A percentile compares a stretch with the other conserved stretches of the same genome.
Evolutionary conservation across 1,140 invertebrate species (phyloP).

Genomic region (Parasteatoda tepidariorum): DNA sequence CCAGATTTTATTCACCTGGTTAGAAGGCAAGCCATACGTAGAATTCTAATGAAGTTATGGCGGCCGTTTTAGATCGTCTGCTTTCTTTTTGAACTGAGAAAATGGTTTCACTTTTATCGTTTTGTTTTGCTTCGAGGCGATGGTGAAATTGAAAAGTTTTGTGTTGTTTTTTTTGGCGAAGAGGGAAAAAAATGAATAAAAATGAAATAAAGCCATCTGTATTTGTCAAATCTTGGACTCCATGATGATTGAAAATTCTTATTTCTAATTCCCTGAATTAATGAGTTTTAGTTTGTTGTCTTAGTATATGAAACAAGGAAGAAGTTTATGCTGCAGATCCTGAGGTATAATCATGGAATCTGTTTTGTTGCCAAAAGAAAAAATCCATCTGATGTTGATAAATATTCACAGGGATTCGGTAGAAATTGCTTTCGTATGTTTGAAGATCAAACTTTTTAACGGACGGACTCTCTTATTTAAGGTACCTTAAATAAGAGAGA

Average conservation of each 20-base stretch:
- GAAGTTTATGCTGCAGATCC: too few relatives aligned
- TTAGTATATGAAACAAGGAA: too few relatives aligned
- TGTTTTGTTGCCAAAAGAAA: too few relatives aligned
- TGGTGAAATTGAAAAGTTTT: not conserved
- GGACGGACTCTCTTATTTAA: too few relatives aligned
- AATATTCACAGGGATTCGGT: too few relatives aligned
- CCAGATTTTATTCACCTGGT: constrained; percentile 59
- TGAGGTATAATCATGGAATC: too few relatives aligned
- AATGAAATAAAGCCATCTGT: not conserved
- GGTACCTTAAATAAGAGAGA: too few relatives aligned
- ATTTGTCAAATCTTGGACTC: constrained; percentile 32
- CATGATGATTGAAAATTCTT: not conserved
- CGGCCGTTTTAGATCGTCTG: not conserved
- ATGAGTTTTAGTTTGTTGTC: too few relatives aligned
- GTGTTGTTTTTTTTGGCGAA: not conserved
- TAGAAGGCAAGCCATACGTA: not conserved
- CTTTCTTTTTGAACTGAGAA: not conserved
- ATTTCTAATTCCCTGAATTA: too few relatives aligned
- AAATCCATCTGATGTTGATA: too few relatives aligned
- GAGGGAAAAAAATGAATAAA: not conserved
- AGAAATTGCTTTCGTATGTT: too few relatives aligned
- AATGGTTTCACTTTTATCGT: not conserved
- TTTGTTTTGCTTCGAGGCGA: not conserved
- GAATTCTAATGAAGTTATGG: constrained; percentile 28
- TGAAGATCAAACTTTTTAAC: too few relatives aligned